phyloP scores from a whole-genome alignment of 2,797 vertebrate species.

The Ptychadena robeensis region DNA sequence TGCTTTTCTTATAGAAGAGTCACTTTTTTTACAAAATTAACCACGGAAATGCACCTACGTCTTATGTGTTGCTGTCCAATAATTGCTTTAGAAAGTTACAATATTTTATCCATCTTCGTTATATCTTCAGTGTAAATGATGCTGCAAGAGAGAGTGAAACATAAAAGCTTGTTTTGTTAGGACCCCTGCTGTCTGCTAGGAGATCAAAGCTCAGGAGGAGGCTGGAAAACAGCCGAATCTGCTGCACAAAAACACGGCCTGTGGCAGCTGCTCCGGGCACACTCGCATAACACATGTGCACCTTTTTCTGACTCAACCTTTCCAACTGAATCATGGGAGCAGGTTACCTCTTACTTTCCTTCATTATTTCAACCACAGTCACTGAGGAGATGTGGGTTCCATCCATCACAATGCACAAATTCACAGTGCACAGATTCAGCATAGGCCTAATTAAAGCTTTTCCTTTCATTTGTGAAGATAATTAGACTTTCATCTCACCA shows the following conservation, averaged over 20 bases:
- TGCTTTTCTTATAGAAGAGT: neutral
- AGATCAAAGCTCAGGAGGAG: conserved; percentile 93
- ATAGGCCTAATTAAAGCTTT: conserved; percentile 97
- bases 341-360: conserved; percentile 75
- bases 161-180: conserved; percentile 92
- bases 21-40: conserved; percentile 60
- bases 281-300: conserved; percentile 78
- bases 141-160: conserved; percentile 81
- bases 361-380: conserved; percentile 88
- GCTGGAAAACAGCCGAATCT: conserved; percentile 84
- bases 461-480: conserved; percentile 95
- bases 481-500: conserved; percentile 99
- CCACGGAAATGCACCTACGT: conserved; percentile 35
- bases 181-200: conserved; percentile 89
- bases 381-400: conserved; percentile 87
- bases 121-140: conserved; percentile 76
- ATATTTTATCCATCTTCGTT: conserved; percentile 80
- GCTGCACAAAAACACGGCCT: conserved; percentile 80
- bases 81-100: conserved; percentile 84
- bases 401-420: conserved; percentile 97
- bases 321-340: conserved; percentile 78
- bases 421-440: conserved; percentile 87
- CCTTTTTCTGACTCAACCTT: conserved; percentile 72
- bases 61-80: conserved; percentile 71
- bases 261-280: conserved; percentile 85